Conservation (phyloP, 2,113 vertebrate species). For the Onychostruthus taczanowskii region DNA sequence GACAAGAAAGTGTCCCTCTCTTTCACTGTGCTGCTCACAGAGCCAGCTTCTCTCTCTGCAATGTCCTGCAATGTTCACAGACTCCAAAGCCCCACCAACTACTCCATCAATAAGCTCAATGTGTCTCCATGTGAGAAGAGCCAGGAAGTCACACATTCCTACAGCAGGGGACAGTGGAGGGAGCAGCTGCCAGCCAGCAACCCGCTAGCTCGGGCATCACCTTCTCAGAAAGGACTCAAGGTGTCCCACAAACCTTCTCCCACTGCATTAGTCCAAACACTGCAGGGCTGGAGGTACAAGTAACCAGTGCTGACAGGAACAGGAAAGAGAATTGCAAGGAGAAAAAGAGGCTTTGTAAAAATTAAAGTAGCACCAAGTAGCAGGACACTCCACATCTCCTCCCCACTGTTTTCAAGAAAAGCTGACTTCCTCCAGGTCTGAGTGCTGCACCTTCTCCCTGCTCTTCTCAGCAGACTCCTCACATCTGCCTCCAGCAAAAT, state of each 20-base stretch:
- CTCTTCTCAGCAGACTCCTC: background rate
- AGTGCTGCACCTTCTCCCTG: background rate
- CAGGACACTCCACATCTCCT: background rate
- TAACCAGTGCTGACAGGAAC: background rate
- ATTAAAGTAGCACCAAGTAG: background rate
- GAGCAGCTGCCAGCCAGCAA: background rate
- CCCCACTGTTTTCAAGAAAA: background rate
- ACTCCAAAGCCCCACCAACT: background rate
- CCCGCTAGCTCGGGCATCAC: rapidly evolving
- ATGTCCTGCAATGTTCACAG: background rate
- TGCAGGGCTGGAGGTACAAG: background rate
- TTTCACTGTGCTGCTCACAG: background rate
- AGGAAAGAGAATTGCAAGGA: background rate
- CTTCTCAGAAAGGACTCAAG: background rate
- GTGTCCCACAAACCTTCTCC: background rate
- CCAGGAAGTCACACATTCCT: background rate
- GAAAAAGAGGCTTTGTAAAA: background rate
- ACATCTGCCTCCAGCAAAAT: background rate
- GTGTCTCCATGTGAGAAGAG: background rate
- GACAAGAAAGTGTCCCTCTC: background rate
- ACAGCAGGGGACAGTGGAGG: background rate
- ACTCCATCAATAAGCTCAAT: background rate
- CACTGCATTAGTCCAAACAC: rapidly evolving
- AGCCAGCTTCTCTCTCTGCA: background rate
- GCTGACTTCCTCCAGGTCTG: background rate